Conservation (phyloP, 2,113 vertebrate species). For the Spea bombifrons region DNA sequence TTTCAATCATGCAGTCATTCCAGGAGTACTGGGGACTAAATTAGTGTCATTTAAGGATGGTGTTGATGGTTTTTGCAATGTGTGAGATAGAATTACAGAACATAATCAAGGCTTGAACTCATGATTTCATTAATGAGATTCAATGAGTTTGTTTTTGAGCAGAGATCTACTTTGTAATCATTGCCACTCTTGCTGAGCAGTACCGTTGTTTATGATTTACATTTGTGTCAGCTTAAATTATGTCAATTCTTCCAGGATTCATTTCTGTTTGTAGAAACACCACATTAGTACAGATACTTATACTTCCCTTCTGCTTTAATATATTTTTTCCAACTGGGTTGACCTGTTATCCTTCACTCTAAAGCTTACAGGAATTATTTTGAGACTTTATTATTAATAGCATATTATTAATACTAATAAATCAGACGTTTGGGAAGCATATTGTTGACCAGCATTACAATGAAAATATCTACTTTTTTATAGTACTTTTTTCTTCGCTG, state of each 20-base stretch:
- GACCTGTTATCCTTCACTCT: not conserved
- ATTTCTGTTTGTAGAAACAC: slow-evolving; percentile 26
- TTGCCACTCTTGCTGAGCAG: slow-evolving; percentile 41
- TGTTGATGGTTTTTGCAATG: slow-evolving; percentile 33
- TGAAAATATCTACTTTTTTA: too few relatives aligned
- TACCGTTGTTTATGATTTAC: slow-evolving; percentile 47
- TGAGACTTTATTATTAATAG: too few relatives aligned
- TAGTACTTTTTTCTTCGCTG: too few relatives aligned
- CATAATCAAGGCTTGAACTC: slow-evolving; percentile 48
- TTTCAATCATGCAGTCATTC: slow-evolving; percentile 23
- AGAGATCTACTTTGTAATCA: slow-evolving; percentile 19
- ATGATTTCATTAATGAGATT: slow-evolving; percentile 44
- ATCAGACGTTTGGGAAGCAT: too few relatives aligned
- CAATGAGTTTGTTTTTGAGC: slow-evolving; percentile 35
- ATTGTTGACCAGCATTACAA: too few relatives aligned
- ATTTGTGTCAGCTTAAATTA: slow-evolving; percentile 44
- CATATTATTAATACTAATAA: too few relatives aligned
- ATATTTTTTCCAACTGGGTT: not conserved
- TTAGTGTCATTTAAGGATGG: slow-evolving; percentile 36
- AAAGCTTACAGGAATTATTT: too few relatives aligned
- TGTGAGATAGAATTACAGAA: slow-evolving; percentile 50
- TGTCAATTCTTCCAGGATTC: slow-evolving; percentile 22
- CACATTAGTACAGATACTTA: slow-evolving; percentile 24
- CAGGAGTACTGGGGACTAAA: slow-evolving; percentile 42
- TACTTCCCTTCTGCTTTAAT: not conserved